Conservation (phyloP, 2,888 invertebrate species). For the Opisthograptis luteolata region DNA sequence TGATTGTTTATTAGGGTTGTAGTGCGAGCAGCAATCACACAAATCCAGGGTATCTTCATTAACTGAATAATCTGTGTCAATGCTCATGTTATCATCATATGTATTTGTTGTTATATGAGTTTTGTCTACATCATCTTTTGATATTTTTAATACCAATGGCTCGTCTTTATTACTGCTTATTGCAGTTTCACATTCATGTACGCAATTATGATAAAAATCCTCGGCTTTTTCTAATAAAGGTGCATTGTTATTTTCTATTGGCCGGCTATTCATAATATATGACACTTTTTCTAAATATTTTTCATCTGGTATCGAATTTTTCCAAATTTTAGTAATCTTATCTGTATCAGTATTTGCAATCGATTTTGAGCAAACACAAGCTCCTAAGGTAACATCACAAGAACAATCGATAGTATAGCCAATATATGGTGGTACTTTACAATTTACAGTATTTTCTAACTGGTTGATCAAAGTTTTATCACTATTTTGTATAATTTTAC, state of each 20-base stretch:
- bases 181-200: conserved; percentile 35
- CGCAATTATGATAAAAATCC: conserved; percentile 11
- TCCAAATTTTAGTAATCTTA: conserved; percentile 53
- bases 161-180: conserved; percentile 36
- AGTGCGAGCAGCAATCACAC: conserved; percentile 40
- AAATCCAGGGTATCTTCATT: conserved; percentile 41
- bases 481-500: background rate
- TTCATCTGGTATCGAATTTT: conserved; percentile 43
- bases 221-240: no score
- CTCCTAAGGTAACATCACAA: conserved; percentile 52
- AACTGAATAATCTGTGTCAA: conserved; percentile 35
- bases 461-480: conserved; percentile 1
- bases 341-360: conserved; percentile 42
- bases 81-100: conserved; percentile 38
- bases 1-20: conserved; percentile 23
- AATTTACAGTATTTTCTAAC: background rate
- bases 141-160: conserved; percentile 49
- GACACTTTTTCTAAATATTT: conserved; percentile 45
- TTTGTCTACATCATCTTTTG: conserved; percentile 37
- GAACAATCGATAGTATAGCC: conserved; percentile 64
- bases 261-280: conserved; percentile 54
- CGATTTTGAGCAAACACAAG: conserved; percentile 62
- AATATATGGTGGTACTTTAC: conserved; percentile 51
- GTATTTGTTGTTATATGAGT: conserved; percentile 44
- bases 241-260: conserved; percentile 26